A percentile compares a stretch with the other conserved stretches of the same genome.
phyloP scores from a whole-genome alignment of 2,113 vertebrate genomes.

The Osmerus eperlanus region DNA sequence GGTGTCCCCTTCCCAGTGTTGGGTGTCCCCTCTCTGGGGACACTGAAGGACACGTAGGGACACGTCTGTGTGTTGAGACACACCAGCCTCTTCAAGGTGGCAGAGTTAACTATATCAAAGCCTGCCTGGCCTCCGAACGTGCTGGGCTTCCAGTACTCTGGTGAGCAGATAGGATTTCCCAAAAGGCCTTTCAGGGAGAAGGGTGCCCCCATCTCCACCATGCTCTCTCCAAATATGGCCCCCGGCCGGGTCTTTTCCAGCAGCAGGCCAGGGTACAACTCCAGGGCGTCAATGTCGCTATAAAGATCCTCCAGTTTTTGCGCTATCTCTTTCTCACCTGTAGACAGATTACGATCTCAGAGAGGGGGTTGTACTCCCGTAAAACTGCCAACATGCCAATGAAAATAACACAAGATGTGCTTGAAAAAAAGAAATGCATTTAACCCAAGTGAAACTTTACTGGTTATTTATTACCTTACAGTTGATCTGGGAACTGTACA shows the following conservation, averaged over 20 bases:
- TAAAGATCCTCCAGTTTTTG: slow-evolving; percentile 83
- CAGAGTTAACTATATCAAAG: slow-evolving; percentile 84
- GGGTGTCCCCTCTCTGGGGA: slow-evolving; percentile 50
- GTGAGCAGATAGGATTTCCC: slow-evolving; percentile 94
- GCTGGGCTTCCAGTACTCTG: slow-evolving; percentile 94
- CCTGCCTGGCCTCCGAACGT: slow-evolving; percentile 88
- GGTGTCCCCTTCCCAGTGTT: not conserved
- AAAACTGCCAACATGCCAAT: too few relatives aligned
- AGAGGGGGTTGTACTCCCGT: not conserved
- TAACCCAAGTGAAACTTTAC: too few relatives aligned
- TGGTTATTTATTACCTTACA: too few relatives aligned
- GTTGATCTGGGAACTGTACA: too few relatives aligned
- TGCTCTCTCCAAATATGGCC: slow-evolving; percentile 91
- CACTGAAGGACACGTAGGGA: slow-evolving; percentile 81
- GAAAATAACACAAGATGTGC: not conserved
- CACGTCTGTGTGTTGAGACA: slow-evolving; percentile 87
- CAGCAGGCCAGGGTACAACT: slow-evolving; percentile 84
- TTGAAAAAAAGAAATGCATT: too few relatives aligned
- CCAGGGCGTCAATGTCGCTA: slow-evolving; percentile 88
- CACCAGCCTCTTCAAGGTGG: slow-evolving; percentile 82
- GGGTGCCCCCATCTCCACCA: slow-evolving; percentile 92
- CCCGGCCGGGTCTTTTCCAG: slow-evolving; percentile 79
- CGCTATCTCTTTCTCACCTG: slow-evolving; percentile 81
- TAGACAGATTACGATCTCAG: not conserved
- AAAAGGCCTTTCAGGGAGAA: slow-evolving; percentile 95